phyloP scores from a whole-genome alignment of 2,888 invertebrate genomes.

The Agapetus fuscipes region DNA sequence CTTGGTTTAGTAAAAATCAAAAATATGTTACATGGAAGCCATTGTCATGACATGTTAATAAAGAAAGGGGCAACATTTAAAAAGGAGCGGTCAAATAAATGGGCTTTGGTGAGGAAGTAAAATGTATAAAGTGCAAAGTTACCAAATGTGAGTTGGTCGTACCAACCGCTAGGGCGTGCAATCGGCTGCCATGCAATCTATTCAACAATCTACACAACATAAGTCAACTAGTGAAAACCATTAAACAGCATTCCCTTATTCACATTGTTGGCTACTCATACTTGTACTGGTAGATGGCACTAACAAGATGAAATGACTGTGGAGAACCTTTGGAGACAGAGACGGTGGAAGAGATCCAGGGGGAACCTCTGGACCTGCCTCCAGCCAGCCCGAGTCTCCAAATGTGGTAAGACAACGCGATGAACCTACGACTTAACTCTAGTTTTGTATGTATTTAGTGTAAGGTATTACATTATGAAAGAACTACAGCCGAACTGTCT shows the following conservation, averaged over 20 bases:
- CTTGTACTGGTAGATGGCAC: slow-evolving; percentile 1
- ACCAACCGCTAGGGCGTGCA: slow-evolving; percentile 17
- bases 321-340: slow-evolving; percentile 19
- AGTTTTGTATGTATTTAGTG: slow-evolving; percentile 20
- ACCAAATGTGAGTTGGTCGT: slow-evolving; percentile 15
- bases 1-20: no score
- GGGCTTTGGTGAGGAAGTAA: no score
- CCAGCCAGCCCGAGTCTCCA: slow-evolving; percentile 18
- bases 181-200: slow-evolving; percentile 22
- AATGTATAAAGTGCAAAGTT: no score
- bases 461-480: slow-evolving; percentile 15
- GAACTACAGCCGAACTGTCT: slow-evolving; percentile 21
- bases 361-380: slow-evolving; percentile 19
- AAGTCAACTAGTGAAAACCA: no score
- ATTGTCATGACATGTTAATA: no score
- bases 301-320: slow-evolving; percentile 18
- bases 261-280: no score
- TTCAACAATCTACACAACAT: slow-evolving; percentile 15
- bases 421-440: slow-evolving; percentile 22
- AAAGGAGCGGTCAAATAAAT: no score
- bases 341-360: slow-evolving; percentile 19
- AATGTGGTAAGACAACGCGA: slow-evolving; percentile 21
- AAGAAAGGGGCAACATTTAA: no score
- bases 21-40: no score
- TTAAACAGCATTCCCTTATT: no score